phyloP scores from a whole-genome alignment of 2,797 vertebrate genomes.

The Enteromius fasciolatus region DNA sequence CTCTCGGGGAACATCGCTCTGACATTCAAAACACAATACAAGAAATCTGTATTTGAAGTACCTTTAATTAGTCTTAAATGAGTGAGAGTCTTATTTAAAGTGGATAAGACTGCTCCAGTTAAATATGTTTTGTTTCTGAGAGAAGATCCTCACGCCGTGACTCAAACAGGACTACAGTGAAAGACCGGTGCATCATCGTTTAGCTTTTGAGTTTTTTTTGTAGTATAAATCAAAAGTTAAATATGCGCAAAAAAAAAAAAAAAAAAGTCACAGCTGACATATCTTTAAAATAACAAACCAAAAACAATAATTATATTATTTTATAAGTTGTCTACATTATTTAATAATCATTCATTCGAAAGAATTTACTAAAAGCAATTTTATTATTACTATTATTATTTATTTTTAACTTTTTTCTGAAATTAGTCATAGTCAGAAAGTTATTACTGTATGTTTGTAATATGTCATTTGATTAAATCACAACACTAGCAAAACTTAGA shows the following conservation, averaged over 20 bases:
- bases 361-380: not conserved
- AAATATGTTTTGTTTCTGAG: not conserved
- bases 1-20: not conserved
- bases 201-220: not conserved
- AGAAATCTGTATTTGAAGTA: not conserved
- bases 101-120: not conserved
- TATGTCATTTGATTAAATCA: not conserved
- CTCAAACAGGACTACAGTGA: not conserved
- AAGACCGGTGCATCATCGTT: not conserved
- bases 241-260: too few relatives aligned
- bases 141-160: not conserved
- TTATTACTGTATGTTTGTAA: not conserved
- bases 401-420: not conserved
- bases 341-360: not conserved
- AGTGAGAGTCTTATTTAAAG: not conserved
- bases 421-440: not conserved
- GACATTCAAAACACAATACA: not conserved
- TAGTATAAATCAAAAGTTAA: not conserved
- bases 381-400: not conserved
- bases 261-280: not conserved
- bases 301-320: not conserved
- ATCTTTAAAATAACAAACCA: not conserved
- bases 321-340: not conserved
- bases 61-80: not conserved
- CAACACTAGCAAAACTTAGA: slow-evolving; percentile 1